A percentile compares a stretch with the other conserved stretches of the same genome.
Conservation (phyloP, 2,888 invertebrate genomes). For the Mythimna ferrago region DNA sequence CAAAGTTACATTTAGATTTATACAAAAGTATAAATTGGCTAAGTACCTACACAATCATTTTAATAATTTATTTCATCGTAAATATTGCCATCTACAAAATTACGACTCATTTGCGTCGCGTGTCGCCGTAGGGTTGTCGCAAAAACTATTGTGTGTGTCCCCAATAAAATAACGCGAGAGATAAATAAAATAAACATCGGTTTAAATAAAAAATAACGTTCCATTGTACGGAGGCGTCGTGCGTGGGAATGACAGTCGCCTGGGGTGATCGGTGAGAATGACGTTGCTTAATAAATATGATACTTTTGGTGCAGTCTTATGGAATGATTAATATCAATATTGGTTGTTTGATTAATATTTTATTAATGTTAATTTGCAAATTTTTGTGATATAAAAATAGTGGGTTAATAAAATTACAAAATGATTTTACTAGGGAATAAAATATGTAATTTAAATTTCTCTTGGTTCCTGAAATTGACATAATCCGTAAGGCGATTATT, state of each 20-base stretch:
- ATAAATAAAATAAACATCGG: conserved; percentile 77
- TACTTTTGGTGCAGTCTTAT: conserved; percentile 21
- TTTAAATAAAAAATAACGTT: conserved; percentile 75
- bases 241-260: conserved; percentile 73
- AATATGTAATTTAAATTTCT: no score
- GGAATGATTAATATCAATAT: conserved; percentile 21
- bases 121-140: conserved; percentile 67
- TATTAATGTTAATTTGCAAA: no score
- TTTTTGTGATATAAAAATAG: no score
- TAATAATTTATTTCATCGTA: conserved; percentile 53
- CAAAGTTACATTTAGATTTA: not conserved
- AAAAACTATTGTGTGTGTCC: conserved; percentile 65
- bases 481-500: not conserved
- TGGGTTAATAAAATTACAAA: not conserved
- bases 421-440: not conserved
- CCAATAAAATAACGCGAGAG: conserved; percentile 69
- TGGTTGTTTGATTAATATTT: no score
- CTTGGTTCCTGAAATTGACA: not conserved
- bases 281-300: conserved; percentile 51
- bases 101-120: conserved; percentile 68
- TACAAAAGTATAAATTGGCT: conserved; percentile 2
- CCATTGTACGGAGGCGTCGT: conserved; percentile 68
- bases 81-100: conserved; percentile 54
- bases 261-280: conserved; percentile 64
- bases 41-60: conserved; percentile 7